Base-by-base conservation (phyloP, 2,888 invertebrate species). In the Gryllus longicercus region DNA sequence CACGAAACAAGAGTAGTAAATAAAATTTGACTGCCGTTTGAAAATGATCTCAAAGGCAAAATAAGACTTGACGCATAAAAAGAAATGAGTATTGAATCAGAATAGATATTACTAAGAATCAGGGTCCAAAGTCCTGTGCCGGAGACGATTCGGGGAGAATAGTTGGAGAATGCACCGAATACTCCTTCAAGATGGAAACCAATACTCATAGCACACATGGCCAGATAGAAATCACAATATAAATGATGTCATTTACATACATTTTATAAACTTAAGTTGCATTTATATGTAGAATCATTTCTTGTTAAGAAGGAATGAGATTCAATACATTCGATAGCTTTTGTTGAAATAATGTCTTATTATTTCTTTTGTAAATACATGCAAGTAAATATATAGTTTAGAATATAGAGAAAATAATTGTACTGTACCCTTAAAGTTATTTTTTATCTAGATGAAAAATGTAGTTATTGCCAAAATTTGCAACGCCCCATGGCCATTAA, bases 361-460 rank as follows among this genome's bases (percentile, higher is more conserved):
- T 63, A 63, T 63, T 18, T 63, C 63, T 63, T 63, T 63, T 63
- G 63, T 63, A 63, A 63, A 63, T 63, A 63, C 63, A 18, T 63
- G n/a, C n/a, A 63, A 63, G 14, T 38, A 38, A 63, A 63, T 63
- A 63, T 18, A 14, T 63, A 63, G 63, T 63, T 63, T 63, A 63
- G 63, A 63, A n/a, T 63, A 63, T 63, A 18, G 14, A 63, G 63
- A 63, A 18, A 63, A 63, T 63, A 63, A 18, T 18, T 18, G 14
- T 14, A 18, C n/a, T 18, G 16, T n/a, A 18, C 3, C 63, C 63
- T 63, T 18, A 63, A 63, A 14, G n/a, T 63, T 63, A 63, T 63
- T 63, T 63, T 63, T 63, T 63, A 63, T n/a, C n/a, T 63, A 63
- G 63, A 18, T 63, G n/a, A 63, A 63, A 63, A 63, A 63, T 63